Conservation (phyloP, 2,888 invertebrate species). For the Drosophila antonietae region DNA sequence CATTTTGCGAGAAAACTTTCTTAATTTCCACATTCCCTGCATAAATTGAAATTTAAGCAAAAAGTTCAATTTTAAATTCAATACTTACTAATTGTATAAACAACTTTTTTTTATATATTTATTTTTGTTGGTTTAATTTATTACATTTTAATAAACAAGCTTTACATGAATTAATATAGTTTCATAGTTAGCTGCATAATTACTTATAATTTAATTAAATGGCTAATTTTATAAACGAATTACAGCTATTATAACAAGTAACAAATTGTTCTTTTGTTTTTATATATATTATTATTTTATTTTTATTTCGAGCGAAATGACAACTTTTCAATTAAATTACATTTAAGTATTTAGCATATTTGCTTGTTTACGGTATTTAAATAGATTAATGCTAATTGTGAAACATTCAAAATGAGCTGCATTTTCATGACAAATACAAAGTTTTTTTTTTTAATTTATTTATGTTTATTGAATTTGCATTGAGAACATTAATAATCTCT, state of each 20-base stretch:
- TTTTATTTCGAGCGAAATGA: conserved; percentile 47
- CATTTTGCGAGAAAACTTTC: conserved; percentile 2
- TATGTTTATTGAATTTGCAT: conserved; percentile 2
- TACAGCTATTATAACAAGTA: conserved; percentile 42
- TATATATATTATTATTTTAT: background rate
- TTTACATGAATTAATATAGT: conserved; percentile 22
- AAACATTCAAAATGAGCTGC: conserved; percentile 33
- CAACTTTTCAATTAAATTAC: conserved; percentile 52
- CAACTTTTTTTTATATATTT: background rate
- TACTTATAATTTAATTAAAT: conserved; percentile 22
- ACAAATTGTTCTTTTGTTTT: conserved; percentile 31
- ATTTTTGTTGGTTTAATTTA: conserved; percentile 33
- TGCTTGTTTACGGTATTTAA: conserved; percentile 7
- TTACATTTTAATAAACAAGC: conserved; percentile 41
- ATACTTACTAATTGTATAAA: background rate
- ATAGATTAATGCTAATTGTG: conserved; percentile 37
- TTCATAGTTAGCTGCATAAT: conserved; percentile 4
- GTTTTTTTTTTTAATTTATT: background rate
- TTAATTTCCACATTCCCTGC: background rate
- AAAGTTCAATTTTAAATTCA: background rate
- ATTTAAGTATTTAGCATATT: conserved; percentile 15
- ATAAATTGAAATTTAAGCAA: background rate
- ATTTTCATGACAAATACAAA: conserved; percentile 6
- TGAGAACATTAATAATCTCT: background rate
- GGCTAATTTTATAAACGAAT: conserved; percentile 34